Base-by-base conservation (phyloP, 2,113 vertebrate species). In the Corvus hawaiiensis region DNA sequence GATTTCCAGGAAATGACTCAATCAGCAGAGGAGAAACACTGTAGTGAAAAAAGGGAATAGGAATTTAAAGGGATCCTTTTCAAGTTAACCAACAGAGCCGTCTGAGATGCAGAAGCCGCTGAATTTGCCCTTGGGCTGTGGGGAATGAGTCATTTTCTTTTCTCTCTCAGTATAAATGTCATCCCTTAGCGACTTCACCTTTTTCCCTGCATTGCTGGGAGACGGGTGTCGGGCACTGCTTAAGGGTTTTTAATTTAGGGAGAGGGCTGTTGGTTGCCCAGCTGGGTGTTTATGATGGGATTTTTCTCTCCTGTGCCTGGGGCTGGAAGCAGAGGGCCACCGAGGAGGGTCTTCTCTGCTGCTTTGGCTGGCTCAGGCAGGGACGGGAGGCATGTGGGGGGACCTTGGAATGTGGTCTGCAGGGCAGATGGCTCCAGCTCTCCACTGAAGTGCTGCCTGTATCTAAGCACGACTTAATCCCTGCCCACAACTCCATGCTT, bases 141-240 rank as follows among this genome's bases (percentile, higher is more conserved):
- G 59, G 6, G 16, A 76, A 90, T 79, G 88, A 88, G 73, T 94
- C 3, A 81, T 85, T 94, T 74, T 77, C 84, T 58, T 76, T 74
- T 75, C 11, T 89, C 35, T 69, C 81, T 54, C 11, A 2, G 26
- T 52, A 27, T 84, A 95, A 96, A 94, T 61, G 32, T 44, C 62
- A 84, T 35, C 75, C 86, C 66, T 84, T 6, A 41, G 84, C 72
- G 69, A 69, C n/a, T 84, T 85, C 16, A 82, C 74, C 73, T 84
- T 79, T 61, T 66, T 49, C 80, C 28, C 58, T 28, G 48, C 80
- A 18, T 20, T 63, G 24, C 52, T 78, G 56, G 69, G 81, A 94
- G 61, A 48, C 32, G 28, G 28, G 30, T 14, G 39, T 11, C 3
- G 44, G 20, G 62, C 48, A 21, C 52, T n/a, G 67, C 48, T 55